Evolutionary conservation across 64 coral and sea anemone species (phyloP), one percentile per base, ranked within the genome.

Genomic region (Actinia equina): DNA sequence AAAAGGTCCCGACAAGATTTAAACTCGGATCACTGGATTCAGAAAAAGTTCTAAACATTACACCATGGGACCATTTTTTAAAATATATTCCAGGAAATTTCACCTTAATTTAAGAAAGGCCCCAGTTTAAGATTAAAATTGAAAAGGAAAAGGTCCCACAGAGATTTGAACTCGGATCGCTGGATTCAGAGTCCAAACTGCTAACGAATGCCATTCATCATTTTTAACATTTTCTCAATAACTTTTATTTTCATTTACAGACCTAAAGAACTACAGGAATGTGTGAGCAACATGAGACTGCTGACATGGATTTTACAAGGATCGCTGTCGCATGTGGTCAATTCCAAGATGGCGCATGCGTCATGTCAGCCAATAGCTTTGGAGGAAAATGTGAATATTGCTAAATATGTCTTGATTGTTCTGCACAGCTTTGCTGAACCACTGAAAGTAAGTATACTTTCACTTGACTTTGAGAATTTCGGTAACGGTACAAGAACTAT

Each of bases 361-460:
- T 89, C 87, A 64, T 96, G 94, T 86, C 94, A 92, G 82, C 94
- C 94, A 55, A 83, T 96, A 37, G 80, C 91, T 10, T 82, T 96
- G 77, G 86, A 90, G 7, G 94, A 96, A 74, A 96, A 96, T 88
- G 84, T 92, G 17, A 91, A 96, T 41, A 90, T 96, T 79, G 94
- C 94, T 11, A 90, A 93, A 59, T 96, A 96, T 77, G 94, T 93
- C n/a, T 79, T 93, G 0, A 96, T 96, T 71, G 92, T 96, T 56
- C 65, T 96, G 61, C 91, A 92, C 91, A 96, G 94, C 81, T 96
- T 96, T 85, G 94, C 94, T 19, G 94, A 96, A 74, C 94, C 78
- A 26, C 59, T 92, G 2, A 92, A 92, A 85, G 90, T 74, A 13
- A 74, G 69, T 74, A 26, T 25, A 74, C n/a, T 74, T 41, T 74